phyloP scores from a whole-genome alignment of 2,888 invertebrate species.

The Aspidiotus rigidus region DNA sequence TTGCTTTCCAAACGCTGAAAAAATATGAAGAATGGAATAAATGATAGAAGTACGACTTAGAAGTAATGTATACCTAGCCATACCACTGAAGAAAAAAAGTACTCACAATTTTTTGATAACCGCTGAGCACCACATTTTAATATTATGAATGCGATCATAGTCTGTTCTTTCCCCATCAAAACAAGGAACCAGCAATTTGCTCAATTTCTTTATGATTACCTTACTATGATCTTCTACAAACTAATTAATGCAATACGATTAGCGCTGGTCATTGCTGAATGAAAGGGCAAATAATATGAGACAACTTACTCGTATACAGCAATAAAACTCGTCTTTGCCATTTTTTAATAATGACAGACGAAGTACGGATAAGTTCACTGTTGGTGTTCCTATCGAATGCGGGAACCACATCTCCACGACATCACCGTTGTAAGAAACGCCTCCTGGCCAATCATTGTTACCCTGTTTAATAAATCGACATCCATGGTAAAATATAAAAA shows the following conservation, averaged over 20 bases:
- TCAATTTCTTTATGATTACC: neutral
- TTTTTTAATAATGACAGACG: neutral
- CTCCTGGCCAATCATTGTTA: slow-evolving; percentile 2
- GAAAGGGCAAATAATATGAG: slow-evolving; percentile 1
- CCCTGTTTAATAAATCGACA: neutral
- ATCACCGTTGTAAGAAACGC: slow-evolving; percentile 2
- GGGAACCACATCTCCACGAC: slow-evolving; percentile 3
- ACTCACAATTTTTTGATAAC: slow-evolving; percentile 1
- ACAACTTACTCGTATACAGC: slow-evolving; percentile 1
- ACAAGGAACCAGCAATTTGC: slow-evolving; percentile 2
- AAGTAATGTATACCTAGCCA: slow-evolving; percentile 1
- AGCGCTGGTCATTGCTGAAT: slow-evolving; percentile 2
- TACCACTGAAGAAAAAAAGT: slow-evolving; percentile 1
- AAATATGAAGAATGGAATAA: slow-evolving; percentile 1
- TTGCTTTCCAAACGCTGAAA: neutral
- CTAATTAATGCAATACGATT: slow-evolving; percentile 1
- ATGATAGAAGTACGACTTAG: neutral
- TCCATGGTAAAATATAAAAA: neutral
- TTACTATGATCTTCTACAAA: slow-evolving; percentile 1
- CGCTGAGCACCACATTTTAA: neutral
- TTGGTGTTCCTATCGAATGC: neutral
- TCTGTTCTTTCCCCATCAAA: neutral
- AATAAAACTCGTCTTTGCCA: neutral
- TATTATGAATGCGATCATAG: neutral
- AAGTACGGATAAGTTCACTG: neutral